These are phyloP conservation scores for Ctenoplectra terminalis DNA, from an alignment of 1,140 invertebrate genomes.

Conservation along the genomic window DNA sequence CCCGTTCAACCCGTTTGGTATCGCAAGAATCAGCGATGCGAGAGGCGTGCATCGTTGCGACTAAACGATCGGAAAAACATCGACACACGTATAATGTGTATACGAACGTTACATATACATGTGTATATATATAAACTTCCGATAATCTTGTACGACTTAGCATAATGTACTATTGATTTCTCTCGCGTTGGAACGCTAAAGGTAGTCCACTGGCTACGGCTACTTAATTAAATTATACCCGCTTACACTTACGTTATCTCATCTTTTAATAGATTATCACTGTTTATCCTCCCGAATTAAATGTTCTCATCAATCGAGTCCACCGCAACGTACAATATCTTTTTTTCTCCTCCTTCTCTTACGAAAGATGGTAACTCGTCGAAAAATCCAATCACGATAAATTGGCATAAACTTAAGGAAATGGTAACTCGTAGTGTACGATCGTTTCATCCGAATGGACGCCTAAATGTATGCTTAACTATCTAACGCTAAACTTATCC, in stretches of 20 bases:
- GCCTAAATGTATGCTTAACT: slow-evolving; percentile 9
- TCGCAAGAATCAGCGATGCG: slow-evolving; percentile 11
- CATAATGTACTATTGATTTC: slow-evolving; percentile 47
- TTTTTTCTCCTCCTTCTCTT: slow-evolving; percentile 8
- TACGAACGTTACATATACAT: slow-evolving; percentile 35
- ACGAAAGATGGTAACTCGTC: slow-evolving; percentile 6
- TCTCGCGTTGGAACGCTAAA: slow-evolving; percentile 14
- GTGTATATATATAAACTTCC: slow-evolving; percentile 41
- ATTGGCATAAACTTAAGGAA: slow-evolving; percentile 34
- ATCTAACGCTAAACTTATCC: slow-evolving; percentile 8
- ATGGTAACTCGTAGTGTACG: slow-evolving; percentile 44
- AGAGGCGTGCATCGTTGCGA: slow-evolving; percentile 28
- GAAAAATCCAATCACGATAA: slow-evolving; percentile 36
- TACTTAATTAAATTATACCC: slow-evolving; percentile 43
- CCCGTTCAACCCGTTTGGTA: slow-evolving; percentile 5
- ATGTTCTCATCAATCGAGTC: slow-evolving; percentile 42
- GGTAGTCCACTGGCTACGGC: slow-evolving; percentile 20
- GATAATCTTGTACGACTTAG: slow-evolving; percentile 47
- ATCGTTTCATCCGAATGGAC: slow-evolving; percentile 18
- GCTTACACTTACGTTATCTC: slow-evolving; percentile 26
- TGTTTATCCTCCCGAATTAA: slow-evolving; percentile 16
- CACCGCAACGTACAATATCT: slow-evolving; percentile 16
- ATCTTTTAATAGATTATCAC: slow-evolving; percentile 48
- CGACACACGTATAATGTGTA: slow-evolving; percentile 33
- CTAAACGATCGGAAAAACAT: slow-evolving; percentile 47